Base-by-base conservation (phyloP, 1,140 invertebrate genomes). In the Caenorhabditis remanei region DNA sequence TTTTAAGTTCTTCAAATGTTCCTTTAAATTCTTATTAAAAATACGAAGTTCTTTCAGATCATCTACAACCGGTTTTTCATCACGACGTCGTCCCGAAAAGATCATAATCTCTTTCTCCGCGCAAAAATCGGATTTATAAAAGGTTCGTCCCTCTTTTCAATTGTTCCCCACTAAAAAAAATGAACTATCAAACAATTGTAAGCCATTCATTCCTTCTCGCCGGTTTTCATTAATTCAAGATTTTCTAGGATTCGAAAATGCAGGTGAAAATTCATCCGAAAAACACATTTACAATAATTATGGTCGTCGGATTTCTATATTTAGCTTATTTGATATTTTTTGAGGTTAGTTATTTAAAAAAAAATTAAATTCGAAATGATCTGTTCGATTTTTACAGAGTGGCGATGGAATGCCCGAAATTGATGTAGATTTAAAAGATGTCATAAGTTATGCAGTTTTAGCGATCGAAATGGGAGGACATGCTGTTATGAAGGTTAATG, bases 391-490 rank as follows among this genome's bases (percentile, higher is more conserved):
- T 9, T 58, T 58, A 14, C 32, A 85, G 84, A 82, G 85, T 21
- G 88, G 89, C 11, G 90, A 91, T 84, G 88, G 63, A 32, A 61
- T 91, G 55, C 91, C 92, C 4, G 90, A 92, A 67, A 86, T 92
- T 32, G 88, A 92, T 21, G 89, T 92, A 14, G 87, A 92, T 53
- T 32, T 92, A 14, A 87, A 79, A 58, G 91, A 92, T 84, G 84
- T 92, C 8, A 86, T 92, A 43, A 91, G 91, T 61, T 93, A 93
- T 85, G 90, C 89, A 16, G 90, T 93, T 2, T 48, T 92, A 46
- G 92, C 91, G 6, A 83, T 87, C 9, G 90, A 92, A 75, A 91
- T 93, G 90, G 91, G 92, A n/a, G 92, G 92, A 6, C 83, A 90
- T 50, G 91, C 92, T 7, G 90, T 92, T 11, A 82, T 71, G 19